Conservation (phyloP, 1,140 invertebrate genomes). For the Drosophila seguyi region DNA sequence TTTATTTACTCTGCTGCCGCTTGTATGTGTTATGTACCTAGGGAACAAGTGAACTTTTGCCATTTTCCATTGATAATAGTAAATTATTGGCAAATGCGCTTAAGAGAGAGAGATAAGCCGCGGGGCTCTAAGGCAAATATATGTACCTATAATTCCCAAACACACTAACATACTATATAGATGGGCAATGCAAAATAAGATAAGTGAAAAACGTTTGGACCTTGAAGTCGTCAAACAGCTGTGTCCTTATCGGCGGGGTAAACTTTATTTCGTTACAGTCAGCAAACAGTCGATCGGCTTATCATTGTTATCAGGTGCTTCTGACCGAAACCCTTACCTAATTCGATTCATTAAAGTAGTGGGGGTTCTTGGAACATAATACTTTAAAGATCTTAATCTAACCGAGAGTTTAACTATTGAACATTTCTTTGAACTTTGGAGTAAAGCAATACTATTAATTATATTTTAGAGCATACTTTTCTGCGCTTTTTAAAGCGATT, state of each 20-base stretch:
- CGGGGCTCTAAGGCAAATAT: constrained; percentile 40
- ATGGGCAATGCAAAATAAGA: constrained; percentile 56
- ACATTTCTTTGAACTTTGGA: constrained; percentile 5
- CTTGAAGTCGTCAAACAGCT: constrained; percentile 77
- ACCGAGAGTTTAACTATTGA: neutral
- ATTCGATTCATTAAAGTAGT: neutral
- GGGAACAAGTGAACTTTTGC: constrained; percentile 52
- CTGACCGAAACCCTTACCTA: neutral
- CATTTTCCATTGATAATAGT: constrained; percentile 67
- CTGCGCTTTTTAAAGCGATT: neutral
- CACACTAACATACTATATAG: constrained; percentile 25
- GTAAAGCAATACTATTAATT: neutral
- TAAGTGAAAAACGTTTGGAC: constrained; percentile 58
- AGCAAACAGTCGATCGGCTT: constrained; percentile 20
- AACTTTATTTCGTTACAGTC: constrained; percentile 33
- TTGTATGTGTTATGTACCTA: neutral
- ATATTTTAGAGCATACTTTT: neutral
- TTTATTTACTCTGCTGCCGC: constrained; percentile 11
- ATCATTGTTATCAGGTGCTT: constrained; percentile 12
- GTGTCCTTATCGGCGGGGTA: constrained; percentile 46
- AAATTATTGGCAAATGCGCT: constrained; percentile 74
- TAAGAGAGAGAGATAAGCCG: constrained; percentile 63
- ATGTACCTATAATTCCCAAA: constrained; percentile 33
- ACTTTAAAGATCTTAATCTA: neutral
- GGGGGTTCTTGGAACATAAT: neutral